A percentile compares a stretch with the other conserved stretches of the same genome.
Conservation (phyloP, 2,797 vertebrate genomes). For the Takifugu ocellatus region DNA sequence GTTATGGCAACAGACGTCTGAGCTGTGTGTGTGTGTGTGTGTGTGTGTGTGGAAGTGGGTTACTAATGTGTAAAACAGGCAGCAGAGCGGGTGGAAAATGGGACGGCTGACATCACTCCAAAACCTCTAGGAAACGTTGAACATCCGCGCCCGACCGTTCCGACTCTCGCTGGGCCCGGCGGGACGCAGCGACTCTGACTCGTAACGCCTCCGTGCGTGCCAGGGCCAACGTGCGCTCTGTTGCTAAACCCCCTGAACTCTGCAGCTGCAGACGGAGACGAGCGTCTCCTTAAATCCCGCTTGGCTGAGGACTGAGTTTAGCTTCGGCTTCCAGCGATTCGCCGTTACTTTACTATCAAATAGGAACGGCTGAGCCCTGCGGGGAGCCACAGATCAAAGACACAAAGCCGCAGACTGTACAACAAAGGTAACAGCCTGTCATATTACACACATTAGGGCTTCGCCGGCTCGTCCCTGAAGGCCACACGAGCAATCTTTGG, state of each 20-base stretch:
- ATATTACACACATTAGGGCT: slow-evolving; percentile 18
- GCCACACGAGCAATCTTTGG: slow-evolving; percentile 41
- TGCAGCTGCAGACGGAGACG: no score
- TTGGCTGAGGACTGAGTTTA: no score
- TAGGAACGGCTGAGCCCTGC: no score
- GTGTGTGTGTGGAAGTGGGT: slow-evolving; percentile 8
- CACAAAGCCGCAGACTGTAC: not conserved
- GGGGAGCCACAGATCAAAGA: no score
- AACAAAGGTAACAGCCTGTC: not conserved
- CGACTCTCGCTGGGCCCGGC: no score
- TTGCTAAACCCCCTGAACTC: no score
- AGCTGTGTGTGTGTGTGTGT: slow-evolving; percentile 4
- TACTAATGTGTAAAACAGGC: slow-evolving; percentile 34
- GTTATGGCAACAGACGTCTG: slow-evolving; percentile 71
- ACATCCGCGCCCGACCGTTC: no score
- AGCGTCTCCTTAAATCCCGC: no score
- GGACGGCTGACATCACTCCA: slow-evolving; percentile 4
- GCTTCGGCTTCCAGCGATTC: no score
- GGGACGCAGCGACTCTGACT: no score
- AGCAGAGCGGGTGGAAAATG: slow-evolving; percentile 6
- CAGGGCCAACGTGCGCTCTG: not conserved
- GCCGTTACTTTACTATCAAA: no score
- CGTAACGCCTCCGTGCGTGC: no score
- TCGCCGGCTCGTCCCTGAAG: slow-evolving; percentile 14
- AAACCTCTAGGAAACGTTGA: slow-evolving; percentile 13